Base-by-base conservation (phyloP, 2,888 invertebrate species). In the Pteria penguin region DNA sequence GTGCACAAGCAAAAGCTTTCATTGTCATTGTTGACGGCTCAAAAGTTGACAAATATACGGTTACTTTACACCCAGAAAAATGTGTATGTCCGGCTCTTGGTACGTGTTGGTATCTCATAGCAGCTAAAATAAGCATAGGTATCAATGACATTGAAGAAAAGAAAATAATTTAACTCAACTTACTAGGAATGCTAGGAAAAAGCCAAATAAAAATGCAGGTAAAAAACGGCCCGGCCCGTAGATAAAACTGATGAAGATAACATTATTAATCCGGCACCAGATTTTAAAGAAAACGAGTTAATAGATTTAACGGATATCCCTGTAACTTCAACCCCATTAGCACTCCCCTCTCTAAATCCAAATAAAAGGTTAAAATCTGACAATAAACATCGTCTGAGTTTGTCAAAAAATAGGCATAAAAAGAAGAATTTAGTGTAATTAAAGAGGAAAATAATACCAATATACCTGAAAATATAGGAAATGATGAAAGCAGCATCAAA, bases 1-100 rank as follows among this genome's bases (percentile, higher is more conserved):
- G 69, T 22, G 55, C 76, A 8, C 65, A 72, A 29, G 54, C 72
- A 18, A n/a, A 58, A 27, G 60, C 76, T 11, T 76, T n/a, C n/a
- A n/a, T n/a, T n/a, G n/a, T 67, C 54, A 55, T 76, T 31, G 76
- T 76, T 57, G 63, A 72, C 33, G 76, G 76, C 11, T 45, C 67
- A n/a, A 45, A 27, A 5, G 75, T 65, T 0, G 36, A 66, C 32
- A 70, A 58, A 29, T 67, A 76, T 31, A 62, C 32, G 2, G 76
- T 76, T 2, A 66, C 60, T 24, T 66, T 76, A n/a, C 36, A 67
- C n/a, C 68, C 72, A 2, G 71, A 71, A 67, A 31, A n/a, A n/a
- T n/a, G n/a, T n/a, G n/a, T n/a, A n/a, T n/a, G n/a, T n/a, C n/a
- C n/a, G n/a, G n/a, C n/a, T 8, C 32, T 66, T 4, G 70, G 33